Evolutionary conservation across 2,888 invertebrate species (phyloP).

Genomic region (Cheiracanthium punctorium): DNA sequence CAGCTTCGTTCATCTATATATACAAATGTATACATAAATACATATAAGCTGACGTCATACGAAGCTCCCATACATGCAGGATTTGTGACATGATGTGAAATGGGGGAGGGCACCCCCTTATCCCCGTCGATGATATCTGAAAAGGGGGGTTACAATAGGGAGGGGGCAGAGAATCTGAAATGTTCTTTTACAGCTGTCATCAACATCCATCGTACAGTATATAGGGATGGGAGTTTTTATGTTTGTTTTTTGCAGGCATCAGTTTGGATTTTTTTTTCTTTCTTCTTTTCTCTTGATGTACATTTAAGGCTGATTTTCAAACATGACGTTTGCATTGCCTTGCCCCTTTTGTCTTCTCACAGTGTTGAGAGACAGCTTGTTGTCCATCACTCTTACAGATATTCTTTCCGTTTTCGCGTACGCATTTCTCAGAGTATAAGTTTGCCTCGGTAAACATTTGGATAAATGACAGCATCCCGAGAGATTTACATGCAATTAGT

Average conservation of each 20-base stretch:
- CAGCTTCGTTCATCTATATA: not conserved
- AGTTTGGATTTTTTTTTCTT: constrained; percentile 13
- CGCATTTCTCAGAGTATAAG: not conserved
- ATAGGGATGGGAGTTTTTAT: constrained; percentile 24
- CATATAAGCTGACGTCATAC: not conserved
- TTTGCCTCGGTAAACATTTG: not conserved
- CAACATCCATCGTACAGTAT: constrained; percentile 48
- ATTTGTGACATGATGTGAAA: constrained; percentile 64
- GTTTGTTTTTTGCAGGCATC: constrained; percentile 10
- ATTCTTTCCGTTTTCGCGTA: not conserved
- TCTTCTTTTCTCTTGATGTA: constrained; percentile 14
- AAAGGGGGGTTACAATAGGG: constrained; percentile 24
- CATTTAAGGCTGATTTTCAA: constrained; percentile 54
- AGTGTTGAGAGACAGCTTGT: not conserved
- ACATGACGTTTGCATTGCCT: constrained; percentile 41
- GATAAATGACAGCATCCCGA: not conserved
- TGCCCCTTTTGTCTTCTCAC: constrained; percentile 7
- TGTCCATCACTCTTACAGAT: not conserved
- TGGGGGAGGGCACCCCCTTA: constrained; percentile 22
- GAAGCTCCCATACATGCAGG: constrained; percentile 25
- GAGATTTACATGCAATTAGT: constrained; percentile 2
- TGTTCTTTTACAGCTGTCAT: constrained; percentile 69
- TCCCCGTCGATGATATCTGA: constrained; percentile 60
- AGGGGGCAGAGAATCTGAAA: constrained; percentile 50
- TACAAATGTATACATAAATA: constrained; percentile 1